Percentiles rank a stretch among this genome's conserved stretches.
Conservation (phyloP, 2,797 vertebrate genomes). For the Melanotaenia maccullochi region DNA sequence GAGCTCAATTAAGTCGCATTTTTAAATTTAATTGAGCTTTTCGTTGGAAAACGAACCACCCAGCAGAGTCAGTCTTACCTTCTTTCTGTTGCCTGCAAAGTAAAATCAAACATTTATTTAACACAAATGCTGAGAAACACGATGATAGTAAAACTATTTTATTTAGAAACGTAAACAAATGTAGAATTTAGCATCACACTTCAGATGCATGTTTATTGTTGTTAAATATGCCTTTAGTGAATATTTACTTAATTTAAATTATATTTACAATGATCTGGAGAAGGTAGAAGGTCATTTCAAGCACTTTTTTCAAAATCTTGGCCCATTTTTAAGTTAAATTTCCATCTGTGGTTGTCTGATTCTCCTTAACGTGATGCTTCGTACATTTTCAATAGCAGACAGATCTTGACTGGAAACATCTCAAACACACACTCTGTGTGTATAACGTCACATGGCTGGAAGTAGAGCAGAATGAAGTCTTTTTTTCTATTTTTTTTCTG, state of each 20-base stretch:
- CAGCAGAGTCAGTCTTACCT: neutral
- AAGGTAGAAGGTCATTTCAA: neutral
- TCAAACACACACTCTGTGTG: neutral
- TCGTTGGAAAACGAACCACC: slow-evolving; percentile 3
- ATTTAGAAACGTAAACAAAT: neutral
- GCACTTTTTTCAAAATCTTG: neutral
- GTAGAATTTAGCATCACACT: neutral
- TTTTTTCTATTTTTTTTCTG: too few relatives aligned
- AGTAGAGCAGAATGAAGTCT: too few relatives aligned
- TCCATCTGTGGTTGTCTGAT: neutral
- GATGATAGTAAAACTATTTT: too few relatives aligned
- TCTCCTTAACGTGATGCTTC: neutral
- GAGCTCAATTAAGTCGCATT: slow-evolving; percentile 7
- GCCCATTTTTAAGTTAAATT: neutral
- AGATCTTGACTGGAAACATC: neutral
- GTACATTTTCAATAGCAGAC: neutral
- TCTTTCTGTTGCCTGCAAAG: neutral
- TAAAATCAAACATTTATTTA: neutral
- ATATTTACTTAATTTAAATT: neutral
- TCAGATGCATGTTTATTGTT: too few relatives aligned
- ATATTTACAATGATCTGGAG: neutral
- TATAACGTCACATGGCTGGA: too few relatives aligned
- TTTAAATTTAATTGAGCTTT: neutral
- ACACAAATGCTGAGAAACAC: neutral
- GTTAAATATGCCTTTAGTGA: too few relatives aligned